Percentiles rank a stretch among this genome's conserved stretches.
phyloP scores from a whole-genome alignment of 92 coral and sea anemone species.

The Parazoanthus atlanticus region DNA sequence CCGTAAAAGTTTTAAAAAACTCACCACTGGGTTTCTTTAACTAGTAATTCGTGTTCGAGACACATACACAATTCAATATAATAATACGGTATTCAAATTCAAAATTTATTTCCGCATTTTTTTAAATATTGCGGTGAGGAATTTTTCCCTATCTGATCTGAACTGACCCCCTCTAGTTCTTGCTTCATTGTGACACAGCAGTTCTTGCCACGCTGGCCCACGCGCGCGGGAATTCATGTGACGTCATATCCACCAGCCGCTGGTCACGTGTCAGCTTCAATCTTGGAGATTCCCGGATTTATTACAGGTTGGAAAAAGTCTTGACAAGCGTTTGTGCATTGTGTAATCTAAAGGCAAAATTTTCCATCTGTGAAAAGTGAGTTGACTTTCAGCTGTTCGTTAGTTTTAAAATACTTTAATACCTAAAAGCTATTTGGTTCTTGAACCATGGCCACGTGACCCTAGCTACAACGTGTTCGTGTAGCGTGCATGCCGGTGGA shows the following conservation, averaged over 20 bases:
- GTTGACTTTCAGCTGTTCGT: neutral
- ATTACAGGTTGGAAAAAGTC: neutral
- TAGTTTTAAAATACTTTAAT: neutral
- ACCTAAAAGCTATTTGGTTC: neutral
- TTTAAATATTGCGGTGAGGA: too few relatives aligned
- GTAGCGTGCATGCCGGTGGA: neutral
- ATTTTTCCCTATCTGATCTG: too few relatives aligned
- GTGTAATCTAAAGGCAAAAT: neutral
- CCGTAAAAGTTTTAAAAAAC: too few relatives aligned
- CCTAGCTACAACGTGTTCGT: neutral
- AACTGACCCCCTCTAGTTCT: too few relatives aligned
- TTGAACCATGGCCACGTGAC: neutral
- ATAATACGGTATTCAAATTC: too few relatives aligned
- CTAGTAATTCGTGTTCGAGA: too few relatives aligned
- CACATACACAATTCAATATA: too few relatives aligned
- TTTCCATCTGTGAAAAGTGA: neutral
- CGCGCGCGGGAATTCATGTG: neutral
- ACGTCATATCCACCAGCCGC: conserved; percentile 1
- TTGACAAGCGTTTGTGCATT: neutral
- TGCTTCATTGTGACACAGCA: conserved; percentile 2
- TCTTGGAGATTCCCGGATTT: neutral
- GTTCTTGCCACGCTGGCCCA: neutral
- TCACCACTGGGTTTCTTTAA: too few relatives aligned
- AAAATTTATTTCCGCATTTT: too few relatives aligned
- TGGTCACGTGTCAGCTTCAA: neutral